Evolutionary conservation across 2,797 vertebrate genomes (phyloP).

Genomic region (Brotula barbata): DNA sequence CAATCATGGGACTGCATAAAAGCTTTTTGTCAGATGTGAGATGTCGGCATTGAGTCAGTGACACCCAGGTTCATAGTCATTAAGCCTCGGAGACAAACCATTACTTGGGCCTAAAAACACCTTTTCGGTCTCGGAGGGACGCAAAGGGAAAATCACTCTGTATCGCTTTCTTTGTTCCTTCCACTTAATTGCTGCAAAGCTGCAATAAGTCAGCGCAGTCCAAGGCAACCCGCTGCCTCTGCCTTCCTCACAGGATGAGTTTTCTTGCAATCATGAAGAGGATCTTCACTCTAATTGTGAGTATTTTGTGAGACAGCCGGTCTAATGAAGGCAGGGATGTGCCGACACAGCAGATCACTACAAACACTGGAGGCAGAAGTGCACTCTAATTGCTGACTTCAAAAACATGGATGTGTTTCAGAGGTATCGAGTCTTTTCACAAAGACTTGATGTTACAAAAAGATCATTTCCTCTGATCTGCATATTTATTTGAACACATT

Average conservation of each 20-base stretch:
- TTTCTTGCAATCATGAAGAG: slow-evolving; percentile 48
- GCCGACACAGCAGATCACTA: slow-evolving; percentile 46
- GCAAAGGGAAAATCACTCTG: slow-evolving; percentile 55
- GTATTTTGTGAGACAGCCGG: slow-evolving; percentile 46
- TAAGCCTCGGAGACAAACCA: slow-evolving; percentile 40
- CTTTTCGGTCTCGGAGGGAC: slow-evolving; percentile 49
- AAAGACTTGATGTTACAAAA: slow-evolving; percentile 30
- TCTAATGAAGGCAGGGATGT: slow-evolving; percentile 55
- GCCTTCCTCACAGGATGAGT: slow-evolving; percentile 37
- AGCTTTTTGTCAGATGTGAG: slow-evolving; percentile 27
- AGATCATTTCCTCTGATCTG: slow-evolving; percentile 48
- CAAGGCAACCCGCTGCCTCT: slow-evolving; percentile 32
- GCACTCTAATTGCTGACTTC: slow-evolving; percentile 50
- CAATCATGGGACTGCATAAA: slow-evolving; percentile 21
- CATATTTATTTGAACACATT: slow-evolving; percentile 48
- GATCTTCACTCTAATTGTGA: slow-evolving; percentile 54
- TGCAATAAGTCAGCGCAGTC: slow-evolving; percentile 52
- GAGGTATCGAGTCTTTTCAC: slow-evolving; percentile 29
- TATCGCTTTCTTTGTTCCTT: slow-evolving; percentile 65
- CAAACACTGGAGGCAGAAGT: slow-evolving; percentile 45
- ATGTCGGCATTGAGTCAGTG: slow-evolving; percentile 38
- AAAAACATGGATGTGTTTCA: slow-evolving; percentile 39
- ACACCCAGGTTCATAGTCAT: slow-evolving; percentile 37
- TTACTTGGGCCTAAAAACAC: slow-evolving; percentile 53
- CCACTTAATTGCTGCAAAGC: slow-evolving; percentile 60